A percentile compares a stretch with the other conserved stretches of the same genome.
Conservation (phyloP, 2,888 invertebrate species). For the Andrena fulva region DNA sequence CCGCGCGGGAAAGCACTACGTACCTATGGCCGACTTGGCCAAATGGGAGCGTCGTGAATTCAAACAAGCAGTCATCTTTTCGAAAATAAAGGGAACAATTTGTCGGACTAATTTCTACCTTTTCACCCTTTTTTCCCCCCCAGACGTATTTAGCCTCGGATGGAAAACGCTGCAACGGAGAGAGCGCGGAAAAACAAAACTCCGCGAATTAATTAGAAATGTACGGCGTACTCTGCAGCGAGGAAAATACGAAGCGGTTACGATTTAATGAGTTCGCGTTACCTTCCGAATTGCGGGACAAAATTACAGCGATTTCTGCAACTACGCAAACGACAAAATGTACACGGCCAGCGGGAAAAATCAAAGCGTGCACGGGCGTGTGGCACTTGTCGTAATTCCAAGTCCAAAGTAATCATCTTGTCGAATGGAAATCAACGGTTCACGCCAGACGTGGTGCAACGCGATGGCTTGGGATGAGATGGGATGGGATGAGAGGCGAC, state of each 20-base stretch:
- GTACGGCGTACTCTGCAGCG: conserved; percentile 24
- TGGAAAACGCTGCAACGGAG: background rate
- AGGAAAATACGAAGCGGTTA: conserved; percentile 48
- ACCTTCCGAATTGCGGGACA: conserved; percentile 47
- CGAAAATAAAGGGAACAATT: conserved; percentile 45
- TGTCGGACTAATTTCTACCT: conserved; percentile 46
- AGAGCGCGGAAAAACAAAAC: conserved; percentile 45
- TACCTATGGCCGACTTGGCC: background rate
- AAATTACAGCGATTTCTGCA: conserved; percentile 42
- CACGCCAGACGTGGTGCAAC: too few relatives aligned
- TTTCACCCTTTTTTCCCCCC: background rate
- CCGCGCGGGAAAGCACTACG: conserved; percentile 36
- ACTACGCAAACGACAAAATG: background rate
- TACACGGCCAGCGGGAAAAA: background rate
- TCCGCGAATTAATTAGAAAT: conserved; percentile 64
- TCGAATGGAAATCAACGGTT: too few relatives aligned
- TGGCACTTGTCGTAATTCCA: conserved; percentile 20
- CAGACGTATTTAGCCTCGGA: conserved; percentile 16
- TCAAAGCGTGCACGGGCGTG: background rate
- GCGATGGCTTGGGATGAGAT: too few relatives aligned
- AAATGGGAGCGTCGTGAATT: too few relatives aligned
- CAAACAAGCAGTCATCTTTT: too few relatives aligned
- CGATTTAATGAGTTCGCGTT: conserved; percentile 61
- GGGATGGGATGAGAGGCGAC: background rate
- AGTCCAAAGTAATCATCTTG: background rate